Evolutionary conservation across 2,797 vertebrate species (phyloP).

Genomic region (Tokudaia tokunoshimensis): DNA sequence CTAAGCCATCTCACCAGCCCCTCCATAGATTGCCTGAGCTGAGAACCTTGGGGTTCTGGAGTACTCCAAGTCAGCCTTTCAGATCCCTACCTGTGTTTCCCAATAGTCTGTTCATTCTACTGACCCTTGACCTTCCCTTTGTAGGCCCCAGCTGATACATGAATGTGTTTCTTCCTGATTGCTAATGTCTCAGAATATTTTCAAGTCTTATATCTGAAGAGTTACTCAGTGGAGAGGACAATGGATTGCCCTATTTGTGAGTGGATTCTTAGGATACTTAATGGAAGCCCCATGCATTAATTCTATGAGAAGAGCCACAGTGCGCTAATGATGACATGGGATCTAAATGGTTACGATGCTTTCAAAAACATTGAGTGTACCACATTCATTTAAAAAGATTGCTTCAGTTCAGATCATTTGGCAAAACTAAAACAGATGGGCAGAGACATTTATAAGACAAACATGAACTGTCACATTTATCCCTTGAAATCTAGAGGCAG

Average conservation of each 20-base stretch:
- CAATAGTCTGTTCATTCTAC: background rate
- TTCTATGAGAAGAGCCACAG: slow-evolving; percentile 83
- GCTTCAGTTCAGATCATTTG: slow-evolving; percentile 86
- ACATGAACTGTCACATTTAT: slow-evolving; percentile 63
- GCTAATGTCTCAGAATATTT: slow-evolving; percentile 62
- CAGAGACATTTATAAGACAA: slow-evolving; percentile 60
- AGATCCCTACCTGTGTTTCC: slow-evolving; percentile 9
- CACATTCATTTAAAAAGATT: slow-evolving; percentile 87
- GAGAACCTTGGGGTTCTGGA: background rate
- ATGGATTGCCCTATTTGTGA: slow-evolving; percentile 77
- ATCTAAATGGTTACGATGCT: slow-evolving; percentile 86
- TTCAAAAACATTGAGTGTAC: slow-evolving; percentile 85
- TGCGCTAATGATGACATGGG: slow-evolving; percentile 79
- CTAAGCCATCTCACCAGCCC: background rate
- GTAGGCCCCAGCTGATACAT: background rate
- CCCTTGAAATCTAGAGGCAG: slow-evolving; percentile 66
- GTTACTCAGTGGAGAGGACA: slow-evolving; percentile 54
- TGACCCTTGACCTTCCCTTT: background rate
- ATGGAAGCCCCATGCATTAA: slow-evolving; percentile 86
- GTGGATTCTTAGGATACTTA: slow-evolving; percentile 86
- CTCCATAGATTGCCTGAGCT: background rate
- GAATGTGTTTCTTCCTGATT: slow-evolving; percentile 3
- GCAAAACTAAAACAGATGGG: slow-evolving; percentile 43
- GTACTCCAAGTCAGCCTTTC: background rate
- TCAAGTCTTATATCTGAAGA: slow-evolving; percentile 64